Evolutionary conservation across 2,888 invertebrate genomes (phyloP).

Genomic region (Drosophila formosana): DNA sequence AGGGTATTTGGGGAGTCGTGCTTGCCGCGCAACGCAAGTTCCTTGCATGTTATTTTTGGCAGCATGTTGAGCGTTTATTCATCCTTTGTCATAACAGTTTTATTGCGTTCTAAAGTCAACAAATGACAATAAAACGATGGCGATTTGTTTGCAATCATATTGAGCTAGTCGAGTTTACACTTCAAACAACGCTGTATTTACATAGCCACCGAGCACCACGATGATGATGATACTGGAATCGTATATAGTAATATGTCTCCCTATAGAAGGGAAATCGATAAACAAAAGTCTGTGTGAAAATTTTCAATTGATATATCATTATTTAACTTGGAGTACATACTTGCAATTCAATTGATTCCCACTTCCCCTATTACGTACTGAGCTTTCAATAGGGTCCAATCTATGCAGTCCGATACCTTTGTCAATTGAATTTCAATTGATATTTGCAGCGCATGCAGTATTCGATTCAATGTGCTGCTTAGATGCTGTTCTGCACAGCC

Average conservation of each 20-base stretch:
- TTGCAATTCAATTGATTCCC: background rate
- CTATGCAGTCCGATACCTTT: background rate
- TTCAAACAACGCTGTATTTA: constrained; percentile 1
- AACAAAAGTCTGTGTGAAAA: background rate
- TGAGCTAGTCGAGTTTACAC: constrained; percentile 9
- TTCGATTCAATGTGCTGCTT: constrained; percentile 13
- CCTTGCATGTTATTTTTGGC: constrained; percentile 27
- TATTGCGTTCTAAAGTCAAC: constrained; percentile 65
- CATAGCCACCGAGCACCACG: background rate
- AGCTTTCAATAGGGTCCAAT: background rate
- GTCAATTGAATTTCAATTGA: constrained; percentile 13
- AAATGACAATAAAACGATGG: constrained; percentile 52
- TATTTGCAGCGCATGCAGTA: constrained; percentile 17
- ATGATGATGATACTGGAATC: background rate
- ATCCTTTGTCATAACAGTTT: constrained; percentile 64
- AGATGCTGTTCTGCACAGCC: background rate
- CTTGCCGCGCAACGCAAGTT: background rate
- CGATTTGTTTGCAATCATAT: constrained; percentile 11
- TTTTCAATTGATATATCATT: background rate
- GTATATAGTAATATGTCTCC: background rate
- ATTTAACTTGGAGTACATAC: background rate
- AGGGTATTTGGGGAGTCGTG: constrained; percentile 8
- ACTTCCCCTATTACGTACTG: background rate
- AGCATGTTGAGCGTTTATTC: constrained; percentile 37
- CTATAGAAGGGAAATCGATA: background rate